These are phyloP conservation scores for Mercenaria mercenaria DNA, from an alignment of 1,140 invertebrate genomes.

Conservation along the genomic window DNA sequence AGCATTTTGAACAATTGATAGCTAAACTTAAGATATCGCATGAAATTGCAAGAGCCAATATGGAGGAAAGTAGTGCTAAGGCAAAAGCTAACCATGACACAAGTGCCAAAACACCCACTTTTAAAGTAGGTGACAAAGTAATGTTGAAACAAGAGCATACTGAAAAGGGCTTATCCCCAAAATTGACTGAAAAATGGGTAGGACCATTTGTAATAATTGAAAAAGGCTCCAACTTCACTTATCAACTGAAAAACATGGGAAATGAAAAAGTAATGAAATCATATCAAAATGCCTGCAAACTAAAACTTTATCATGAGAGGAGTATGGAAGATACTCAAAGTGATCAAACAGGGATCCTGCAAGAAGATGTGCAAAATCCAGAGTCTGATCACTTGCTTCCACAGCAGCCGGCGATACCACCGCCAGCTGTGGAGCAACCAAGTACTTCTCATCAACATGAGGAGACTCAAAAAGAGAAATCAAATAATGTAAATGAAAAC, in stretches of 20 bases:
- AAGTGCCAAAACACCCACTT: neutral
- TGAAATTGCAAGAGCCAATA: conserved; percentile 40
- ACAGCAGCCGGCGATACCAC: neutral
- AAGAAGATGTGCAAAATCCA: neutral
- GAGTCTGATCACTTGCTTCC: neutral
- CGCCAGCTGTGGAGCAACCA: neutral
- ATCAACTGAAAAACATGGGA: neutral
- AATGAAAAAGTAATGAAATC: neutral
- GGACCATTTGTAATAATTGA: conserved; percentile 5
- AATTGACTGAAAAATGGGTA: conserved; percentile 21
- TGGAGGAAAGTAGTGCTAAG: neutral
- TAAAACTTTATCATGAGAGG: conserved; percentile 20
- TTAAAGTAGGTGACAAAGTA: conserved; percentile 19
- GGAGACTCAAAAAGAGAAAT: no score
- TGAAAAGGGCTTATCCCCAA: neutral
- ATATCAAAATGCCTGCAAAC: neutral
- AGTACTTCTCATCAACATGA: neutral
- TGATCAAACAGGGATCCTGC: conserved; percentile 3
- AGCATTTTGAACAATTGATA: neutral
- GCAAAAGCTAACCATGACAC: neutral
- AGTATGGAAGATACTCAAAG: neutral
- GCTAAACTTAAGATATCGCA: neutral
- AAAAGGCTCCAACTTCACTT: neutral
- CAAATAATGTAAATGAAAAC: neutral
- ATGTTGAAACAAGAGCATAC: neutral